phyloP scores from a whole-genome alignment of 2,888 invertebrate species.

The Cheiracanthium punctorium region DNA sequence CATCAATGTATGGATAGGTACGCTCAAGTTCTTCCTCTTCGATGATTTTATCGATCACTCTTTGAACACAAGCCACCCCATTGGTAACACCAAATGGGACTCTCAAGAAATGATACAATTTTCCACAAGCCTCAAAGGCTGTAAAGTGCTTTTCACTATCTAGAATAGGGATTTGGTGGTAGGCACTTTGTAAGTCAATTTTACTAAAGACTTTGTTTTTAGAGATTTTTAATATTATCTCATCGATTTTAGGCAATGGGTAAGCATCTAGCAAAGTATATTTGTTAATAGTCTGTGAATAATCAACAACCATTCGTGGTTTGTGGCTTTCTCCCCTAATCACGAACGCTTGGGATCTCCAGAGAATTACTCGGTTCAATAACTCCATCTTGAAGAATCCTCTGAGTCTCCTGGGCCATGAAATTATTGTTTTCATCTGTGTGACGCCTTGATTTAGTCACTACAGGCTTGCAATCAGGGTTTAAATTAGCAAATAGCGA shows the following conservation, averaged over 20 bases:
- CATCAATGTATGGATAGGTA: not conserved
- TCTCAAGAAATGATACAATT: conserved; percentile 48
- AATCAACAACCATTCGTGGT: conserved; percentile 65
- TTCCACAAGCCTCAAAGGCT: conserved; percentile 24
- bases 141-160: too few species aligned
- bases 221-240: too few species aligned
- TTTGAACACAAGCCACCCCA: conserved; percentile 53
- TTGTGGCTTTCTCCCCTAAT: too few species aligned
- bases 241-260: too few species aligned
- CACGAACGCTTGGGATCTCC: too few species aligned
- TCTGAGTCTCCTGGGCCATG: conserved; percentile 10
- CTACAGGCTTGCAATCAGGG: conserved; percentile 7
- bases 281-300: conserved; percentile 70
- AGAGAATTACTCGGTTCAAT: too few species aligned
- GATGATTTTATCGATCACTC: conserved; percentile 45
- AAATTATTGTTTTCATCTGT: conserved; percentile 12
- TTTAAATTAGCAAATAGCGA: conserved; percentile 18
- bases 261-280: conserved; percentile 70
- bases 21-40: not conserved
- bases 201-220: conserved; percentile 58
- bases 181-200: not conserved
- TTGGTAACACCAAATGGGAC: conserved; percentile 64
- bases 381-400: conserved; percentile 25
- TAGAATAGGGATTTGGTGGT: too few species aligned
- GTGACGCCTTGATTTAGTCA: conserved; percentile 19